Evolutionary conservation across 2,888 invertebrate genomes (phyloP), one percentile per base, ranked within the genome.

Genomic region (Meandrusa payeni): DNA sequence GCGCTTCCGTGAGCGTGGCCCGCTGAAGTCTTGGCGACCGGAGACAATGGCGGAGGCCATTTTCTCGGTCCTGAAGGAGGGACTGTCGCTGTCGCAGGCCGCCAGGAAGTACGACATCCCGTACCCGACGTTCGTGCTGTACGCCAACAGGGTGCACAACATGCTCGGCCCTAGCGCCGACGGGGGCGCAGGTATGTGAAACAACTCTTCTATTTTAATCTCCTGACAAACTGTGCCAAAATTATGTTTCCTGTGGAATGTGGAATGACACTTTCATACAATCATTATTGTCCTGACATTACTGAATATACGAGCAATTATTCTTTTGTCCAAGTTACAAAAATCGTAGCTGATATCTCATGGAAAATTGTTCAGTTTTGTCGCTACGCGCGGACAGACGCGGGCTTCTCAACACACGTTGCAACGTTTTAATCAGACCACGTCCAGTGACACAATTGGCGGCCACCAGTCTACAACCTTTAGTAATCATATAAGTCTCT

Each of bases 31-130:
- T 41, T 97, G 97, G 97, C 90, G 96, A 37, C 96, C 96, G 2
- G 97, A 97, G 76, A 97, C 96, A 46, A 97, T 97, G 97, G 97
- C 96, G 22, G 96, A 96, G 73, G 97, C 97, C 52, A 97, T 97
- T 61, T 95, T 96, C 85, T 95, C 95, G 64, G 96, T 97, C 44
- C 89, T 97, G 53, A 96, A 96, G 75, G 96, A 97, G 74, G 96
- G 96, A 9, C 89, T 96, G 46, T 95, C 95, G 2, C 85, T 96
- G 46, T 96, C 95, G 19, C 96, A 97, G 74, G 97, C 97, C 0
- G 97, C 97, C 10, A 91, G 97, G 61, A 97, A 96, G 81, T 97
- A 95, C 88, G 97, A 97, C 89, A 97, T 97, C 75, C 97, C 97
- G 38, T 97, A 97, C 81, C 97, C 97, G 54, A 97, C 97, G 4